These are phyloP conservation scores for Agrotis segetum DNA, from an alignment of 2,888 invertebrate species.

Conservation along the genomic window DNA sequence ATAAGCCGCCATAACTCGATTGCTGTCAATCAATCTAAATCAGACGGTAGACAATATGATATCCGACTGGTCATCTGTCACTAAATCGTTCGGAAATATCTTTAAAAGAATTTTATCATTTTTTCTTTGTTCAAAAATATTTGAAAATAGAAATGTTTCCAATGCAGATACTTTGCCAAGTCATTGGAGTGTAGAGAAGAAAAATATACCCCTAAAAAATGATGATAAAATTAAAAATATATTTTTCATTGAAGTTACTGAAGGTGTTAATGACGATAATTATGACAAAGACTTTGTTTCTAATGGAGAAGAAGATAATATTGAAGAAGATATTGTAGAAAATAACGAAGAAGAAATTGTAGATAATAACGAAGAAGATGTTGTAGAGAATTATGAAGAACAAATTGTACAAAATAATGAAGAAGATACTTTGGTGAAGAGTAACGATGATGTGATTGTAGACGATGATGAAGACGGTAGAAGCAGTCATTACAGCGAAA, in stretches of 20 bases:
- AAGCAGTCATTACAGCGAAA: background rate
- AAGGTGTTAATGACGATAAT: background rate
- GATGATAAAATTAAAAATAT: slow-evolving; percentile 34
- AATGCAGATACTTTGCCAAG: slow-evolving; percentile 68
- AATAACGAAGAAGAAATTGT: background rate
- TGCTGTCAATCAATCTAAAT: slow-evolving; percentile 15
- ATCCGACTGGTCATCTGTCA: slow-evolving; percentile 17
- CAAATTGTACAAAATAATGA: background rate
- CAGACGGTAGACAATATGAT: slow-evolving; percentile 28
- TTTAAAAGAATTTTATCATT: slow-evolving; percentile 28
- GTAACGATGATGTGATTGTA: background rate
- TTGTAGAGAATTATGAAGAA: background rate
- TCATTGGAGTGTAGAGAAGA: slow-evolving; percentile 61
- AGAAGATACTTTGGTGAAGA: background rate
- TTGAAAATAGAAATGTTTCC: slow-evolving; percentile 45
- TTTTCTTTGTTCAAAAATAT: slow-evolving; percentile 30
- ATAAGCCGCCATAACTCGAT: slow-evolving; percentile 34
- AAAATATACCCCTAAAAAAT: slow-evolving; percentile 59
- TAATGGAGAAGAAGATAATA: slow-evolving; percentile 5
- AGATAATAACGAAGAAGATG: background rate
- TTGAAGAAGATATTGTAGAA: background rate
- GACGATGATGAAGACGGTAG: background rate
- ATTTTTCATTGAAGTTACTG: slow-evolving; percentile 45
- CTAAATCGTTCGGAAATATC: slow-evolving; percentile 27
- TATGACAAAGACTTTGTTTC: slow-evolving; percentile 3